Evolutionary conservation across 2,797 vertebrate genomes (phyloP), one percentile per base, ranked within the genome.

Genomic region (Myripristis jacobus): DNA sequence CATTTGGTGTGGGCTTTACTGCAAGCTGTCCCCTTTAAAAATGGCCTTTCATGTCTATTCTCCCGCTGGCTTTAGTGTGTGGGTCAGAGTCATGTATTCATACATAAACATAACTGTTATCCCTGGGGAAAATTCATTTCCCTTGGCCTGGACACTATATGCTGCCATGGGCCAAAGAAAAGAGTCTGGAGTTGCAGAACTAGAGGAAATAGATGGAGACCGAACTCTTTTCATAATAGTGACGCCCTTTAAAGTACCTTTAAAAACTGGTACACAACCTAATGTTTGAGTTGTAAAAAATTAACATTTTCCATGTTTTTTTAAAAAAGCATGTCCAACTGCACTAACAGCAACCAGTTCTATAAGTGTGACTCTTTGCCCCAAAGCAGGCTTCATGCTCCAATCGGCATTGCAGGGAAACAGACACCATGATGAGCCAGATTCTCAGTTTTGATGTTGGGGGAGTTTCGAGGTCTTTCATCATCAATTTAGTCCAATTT

Each of bases 391-490:
- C 61, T 62, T 79, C 66, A 63, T 13, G 64, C 71, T 61, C 79
- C 56, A 66, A 70, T 77, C 68, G 73, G 77, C 65, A 59, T 50
- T 52, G 31, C 48, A 25, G 65, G 47, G 47, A 85, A 80, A 75
- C 74, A 70, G 50, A 83, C 41, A 61, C 64, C 74, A 72, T 73
- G 70, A 63, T 51, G 77, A 75, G 77, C 70, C 58, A 44, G 55
- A 57, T 76, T 61, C 61, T n/a, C 41, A 47, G 75, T 79, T 86
- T 73, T 88, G 44, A 88, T 87, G 71, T 73, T 72, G 48, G 51
- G 71, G 56, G 75, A 83, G 74, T 93, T 90, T 89, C 87, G 56
- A 73, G 61, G 74, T 88, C 85, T 92, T 92, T 93, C 91, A 90
- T 92, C 86, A 91, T 89, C 77, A 75, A 80, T 90, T 91, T 75